Evolutionary conservation across 1,140 invertebrate species (phyloP), one percentile per base, ranked within the genome.

Genomic region (Cecropterus lyciades): DNA sequence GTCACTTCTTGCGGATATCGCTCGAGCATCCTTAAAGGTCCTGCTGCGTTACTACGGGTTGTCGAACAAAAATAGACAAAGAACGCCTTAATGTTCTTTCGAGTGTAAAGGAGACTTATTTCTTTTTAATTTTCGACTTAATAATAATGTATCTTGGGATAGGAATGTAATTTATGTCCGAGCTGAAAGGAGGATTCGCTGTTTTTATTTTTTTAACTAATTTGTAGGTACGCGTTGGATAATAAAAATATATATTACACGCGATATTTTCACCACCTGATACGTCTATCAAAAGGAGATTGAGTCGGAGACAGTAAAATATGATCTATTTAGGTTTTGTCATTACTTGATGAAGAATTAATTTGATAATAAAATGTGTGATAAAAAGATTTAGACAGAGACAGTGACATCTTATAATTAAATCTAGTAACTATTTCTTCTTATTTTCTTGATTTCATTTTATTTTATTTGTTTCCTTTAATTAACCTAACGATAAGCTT

Each of bases 31-130:
- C 30, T 17, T 62, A 49, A 56, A 56, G 46, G 33, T 82, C 83
- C 80, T 81, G 76, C 78, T 77, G 82, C 75, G 79, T 82, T 85
- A 86, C 83, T 79, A 86, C 75, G 84, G 84, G 75, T 83, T 85
- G 83, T 84, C 84, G 79, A 86, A 82, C 72, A 77, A 86, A 84
- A 87, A 85, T 83, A 85, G 75, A n/a, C n/a, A n/a, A 84, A 81
- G 73, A 83, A 65, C 69, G 69, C n/a, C 45, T 75, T 84, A 82
- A 85, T 82, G 82, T 84, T 84, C 80, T 81, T 87, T 84, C 78
- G 80, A 86, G 80, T 84, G 84, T 84, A 80, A 80, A 76, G 55
- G 57, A 73, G 76, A 75, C 63, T 78, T 73, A 71, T 43, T 74
- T 83, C 60, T 77, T 74, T 85, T 77, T 83, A 77, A 83, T 82